These are phyloP conservation scores for Podarcis muralis DNA, from an alignment of 2,113 vertebrate genomes.

Conservation along the genomic window DNA sequence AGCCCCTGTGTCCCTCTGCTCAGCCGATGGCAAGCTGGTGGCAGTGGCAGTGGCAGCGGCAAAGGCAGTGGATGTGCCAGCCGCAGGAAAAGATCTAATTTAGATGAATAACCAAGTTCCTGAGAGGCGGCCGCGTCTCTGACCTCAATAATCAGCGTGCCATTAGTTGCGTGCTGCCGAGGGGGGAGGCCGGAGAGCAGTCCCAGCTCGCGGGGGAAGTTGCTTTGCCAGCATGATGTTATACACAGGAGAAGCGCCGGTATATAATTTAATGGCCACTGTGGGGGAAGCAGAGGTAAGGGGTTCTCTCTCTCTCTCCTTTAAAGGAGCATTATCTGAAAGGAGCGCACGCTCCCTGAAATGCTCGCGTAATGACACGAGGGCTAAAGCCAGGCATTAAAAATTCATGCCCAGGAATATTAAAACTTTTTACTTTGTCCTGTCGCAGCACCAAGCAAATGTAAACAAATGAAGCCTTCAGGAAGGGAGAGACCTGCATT, in stretches of 20 bases:
- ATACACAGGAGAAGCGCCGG: not conserved
- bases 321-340: conserved; percentile 19
- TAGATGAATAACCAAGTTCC: not conserved
- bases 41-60: not conserved
- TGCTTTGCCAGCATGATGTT: not conserved
- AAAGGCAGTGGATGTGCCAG: not conserved
- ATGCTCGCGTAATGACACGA: conserved; percentile 23
- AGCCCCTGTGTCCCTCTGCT: not conserved
- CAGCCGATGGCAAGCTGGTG: not conserved
- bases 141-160: not conserved
- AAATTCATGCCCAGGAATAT: conserved; percentile 27
- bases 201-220: not conserved
- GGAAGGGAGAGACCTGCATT: not conserved
- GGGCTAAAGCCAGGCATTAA: conserved; percentile 22
- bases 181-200: not conserved
- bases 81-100: not conserved
- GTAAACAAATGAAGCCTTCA: not conserved
- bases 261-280: conserved; percentile 10
- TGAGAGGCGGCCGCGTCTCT: not conserved
- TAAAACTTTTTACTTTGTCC: conserved; percentile 21
- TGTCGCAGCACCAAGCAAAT: conserved; percentile 1
- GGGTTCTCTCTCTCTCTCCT: not conserved
- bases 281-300: not conserved
- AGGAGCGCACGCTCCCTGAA: not conserved
- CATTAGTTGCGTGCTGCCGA: not conserved